Conservation (phyloP, 2,113 vertebrate genomes). For the chimpanzee (Pan troglodytes) region NHGRI_mPanTro3-v2.1_pri NC_072414.2:50897501-50898000, state of each 20-base stretch:
- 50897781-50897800: conserved; percentile 86
- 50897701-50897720: not conserved
- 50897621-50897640: not conserved
- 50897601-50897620: not conserved
- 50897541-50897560: not conserved
- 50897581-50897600: not conserved
- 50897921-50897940: not conserved
- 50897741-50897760: conserved; percentile 86
- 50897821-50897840: conserved; percentile 90
- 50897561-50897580: not conserved
- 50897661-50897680: not conserved
- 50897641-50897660: not conserved
- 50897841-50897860: conserved; percentile 91
- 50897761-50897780: conserved; percentile 90
- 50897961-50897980: conserved; percentile 85
- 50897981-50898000: conserved; percentile 91
- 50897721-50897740: conserved; percentile 88
- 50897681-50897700: not conserved
- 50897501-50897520: not conserved
- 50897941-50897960: not conserved
- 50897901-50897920: not conserved
- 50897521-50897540: not conserved
- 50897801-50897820: conserved; percentile 88
- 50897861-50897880: conserved; percentile 83
- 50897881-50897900: conserved; percentile 59